Evolutionary conservation across 1,140 invertebrate species (phyloP), one percentile per base, ranked within the genome.

Genomic region (Trichomalopsis sarcophagae): DNA sequence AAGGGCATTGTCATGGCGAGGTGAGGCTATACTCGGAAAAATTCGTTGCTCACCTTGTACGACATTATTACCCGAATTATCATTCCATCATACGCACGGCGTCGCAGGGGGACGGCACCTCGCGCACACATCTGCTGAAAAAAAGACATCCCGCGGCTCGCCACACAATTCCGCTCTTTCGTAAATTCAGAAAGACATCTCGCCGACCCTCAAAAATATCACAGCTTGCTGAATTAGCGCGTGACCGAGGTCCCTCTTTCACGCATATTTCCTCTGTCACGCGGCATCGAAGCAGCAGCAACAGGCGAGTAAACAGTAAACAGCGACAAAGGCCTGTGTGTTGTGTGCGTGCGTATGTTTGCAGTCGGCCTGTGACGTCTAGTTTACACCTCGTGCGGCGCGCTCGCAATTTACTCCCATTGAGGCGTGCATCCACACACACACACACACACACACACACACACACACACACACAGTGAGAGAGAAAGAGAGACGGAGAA

Each of bases 161-260:
- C 9, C 68, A 7, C 23, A 81, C 77, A 80, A 84, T 81, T 62
- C 36, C 0, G 21, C 50, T 30, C 23, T 27, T 77, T 47, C 76
- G 68, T 23, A 75, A 66, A 90, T 86, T 88, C 87, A 77, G 87
- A 79, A 69, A 83, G 82, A 86, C 76, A 80, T 10, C 69, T 44
- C 33, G 1, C 6, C 23, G 13, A 1, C 44, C 40, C 17, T 71
- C 9, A 79, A 73, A 78, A 71, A 74, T n/a, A 66, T 76, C 75
- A 30, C n/a, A 30, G n/a, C 66, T 55, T 40, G 62, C 21, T 50
- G 81, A 82, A 84, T 84, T 84, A 84, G 74, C 40, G 23, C 74
- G 36, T 73, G 74, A 21, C 17, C 68, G 68, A 76, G 3, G 14
- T 17, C 5, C 17, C 5, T 71, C 36, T 30, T 27, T 62, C 55